Evolutionary conservation across 2,888 invertebrate species (phyloP), one percentile per base, ranked within the genome.

Genomic region (Charanyca ferruginea): DNA sequence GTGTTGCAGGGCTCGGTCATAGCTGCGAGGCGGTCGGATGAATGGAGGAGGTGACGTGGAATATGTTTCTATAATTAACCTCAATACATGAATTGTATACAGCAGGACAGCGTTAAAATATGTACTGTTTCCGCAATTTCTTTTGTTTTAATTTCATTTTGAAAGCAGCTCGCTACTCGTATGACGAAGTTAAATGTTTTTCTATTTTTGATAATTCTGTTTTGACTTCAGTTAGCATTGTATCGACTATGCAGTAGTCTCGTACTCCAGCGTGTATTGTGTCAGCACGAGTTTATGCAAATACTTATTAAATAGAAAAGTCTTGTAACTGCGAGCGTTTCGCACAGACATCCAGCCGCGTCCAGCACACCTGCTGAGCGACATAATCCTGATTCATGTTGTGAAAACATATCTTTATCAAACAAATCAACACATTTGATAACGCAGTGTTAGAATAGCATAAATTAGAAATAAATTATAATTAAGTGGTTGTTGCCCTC

Each of bases 391-490:
- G 76, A 81, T 68, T 66, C 52, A 81, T 66, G 54, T 63, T 41
- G 54, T 62, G 69, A 41, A 61, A 67, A 66, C 68, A 55, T 38
- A 48, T 48, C 51, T 71, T 68, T 65, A 51, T 73, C 42, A 66
- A 47, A 78, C 55, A 73, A 68, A 66, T 74, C 66, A 78, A 65
- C 68, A 74, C 58, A 70, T 63, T 48, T 59, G 44, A 44, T 66
- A 41, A 59, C 68, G 41, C 16, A 35, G 20, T 13, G 16, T 49
- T 53, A 18, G 13, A 53, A 45, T 60, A 64, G 79, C 64, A 73
- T 79, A 73, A 73, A 72, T 76, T 54, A 60, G 52, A 47, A n/a
- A 77, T 80, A 73, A 77, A 79, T 81, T 73, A 77, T 73, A 68
- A 59, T 82, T 71, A 79, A 38, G 38, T 38, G 16, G 18, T 32